phyloP scores from a whole-genome alignment of 2,888 invertebrate genomes.

The Mactromeris polynyma region DNA sequence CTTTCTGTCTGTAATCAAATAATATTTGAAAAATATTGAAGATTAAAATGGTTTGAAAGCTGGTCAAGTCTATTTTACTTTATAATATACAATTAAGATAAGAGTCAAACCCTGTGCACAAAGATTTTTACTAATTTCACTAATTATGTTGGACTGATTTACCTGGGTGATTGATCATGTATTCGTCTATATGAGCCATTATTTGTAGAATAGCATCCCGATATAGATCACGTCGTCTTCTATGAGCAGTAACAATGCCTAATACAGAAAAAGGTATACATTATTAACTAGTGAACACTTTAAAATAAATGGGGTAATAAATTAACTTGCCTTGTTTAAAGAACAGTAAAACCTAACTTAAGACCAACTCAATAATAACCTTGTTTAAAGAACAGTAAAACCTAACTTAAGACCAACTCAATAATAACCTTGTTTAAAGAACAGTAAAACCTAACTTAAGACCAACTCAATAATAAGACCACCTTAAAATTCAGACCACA shows the following conservation, averaged over 20 bases:
- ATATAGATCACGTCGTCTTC: constrained; percentile 59
- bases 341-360: neutral
- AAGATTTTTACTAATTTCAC: too few relatives aligned
- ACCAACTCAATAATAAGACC: neutral
- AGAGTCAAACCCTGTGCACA: too few relatives aligned
- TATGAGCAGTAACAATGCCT: constrained; percentile 34
- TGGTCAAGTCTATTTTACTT: too few relatives aligned
- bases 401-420: neutral
- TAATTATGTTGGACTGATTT: neutral
- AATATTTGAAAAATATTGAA: too few relatives aligned
- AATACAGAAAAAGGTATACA: too few relatives aligned
- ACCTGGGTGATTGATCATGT: constrained; percentile 54
- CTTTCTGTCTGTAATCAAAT: too few relatives aligned
- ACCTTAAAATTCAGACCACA: too few relatives aligned
- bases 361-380: neutral
- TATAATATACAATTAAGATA: too few relatives aligned
- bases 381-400: neutral
- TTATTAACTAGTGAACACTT: too few relatives aligned
- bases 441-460: neutral
- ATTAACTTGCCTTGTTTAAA: too few relatives aligned
- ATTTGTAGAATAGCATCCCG: constrained; percentile 50
- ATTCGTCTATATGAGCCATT: constrained; percentile 71
- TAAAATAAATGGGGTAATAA: too few relatives aligned
- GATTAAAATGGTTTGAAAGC: too few relatives aligned
- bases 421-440: neutral